Evolutionary conservation across 2,888 invertebrate species (phyloP), one percentile per base, ranked within the genome.

Genomic region (Aethes cnicana): DNA sequence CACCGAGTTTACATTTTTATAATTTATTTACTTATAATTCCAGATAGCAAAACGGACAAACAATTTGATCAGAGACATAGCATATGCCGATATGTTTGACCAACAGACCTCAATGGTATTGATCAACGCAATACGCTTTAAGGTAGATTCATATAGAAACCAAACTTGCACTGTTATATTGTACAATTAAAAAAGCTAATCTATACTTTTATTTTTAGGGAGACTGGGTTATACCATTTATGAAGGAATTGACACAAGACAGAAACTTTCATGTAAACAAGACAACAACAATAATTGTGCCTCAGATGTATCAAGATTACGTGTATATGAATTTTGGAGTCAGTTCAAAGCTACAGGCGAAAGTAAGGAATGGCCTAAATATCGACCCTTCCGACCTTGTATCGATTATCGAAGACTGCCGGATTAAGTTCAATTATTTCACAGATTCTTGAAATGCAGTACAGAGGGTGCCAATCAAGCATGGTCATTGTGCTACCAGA

Each of bases 41-140:
- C 26, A 41, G 39, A 26, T 41, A 5, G 26, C 25, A 16, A 3
- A 41, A 9, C 16, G 17, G n/a, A 41, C 39, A 8, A 41, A 41
- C 25, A 12, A 41, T 17, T 14, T 14, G 26, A 41, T 41, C n/a
- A 41, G 16, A 23, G 12, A 23, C 14, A 21, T 37, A 8, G 37
- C 23, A 1, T 18, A 17, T 5, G 16, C 35, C 11, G 23, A 37
- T 6, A 23, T 12, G 4, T 6, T 20, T 6, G 4, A 12, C 12
- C 6, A 16, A 12, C 4, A 33, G 4, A 33, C 17, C 3, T 6
- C 17, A 5, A 1, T 33, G 33, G 33, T 33, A 17, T 5, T 33
- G 33, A 17, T 33, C 5, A 33, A 33, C 14, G 33, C 33, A 1
- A 33, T 33, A 7, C n/a, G 23, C 23, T 23, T 37, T 4, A 20